Percentiles rank a stretch among this genome's conserved stretches.
These are phyloP conservation scores for Boleophthalmus pectinirostris DNA, from an alignment of 2,113 vertebrate species.

Conservation along the genomic window DNA sequence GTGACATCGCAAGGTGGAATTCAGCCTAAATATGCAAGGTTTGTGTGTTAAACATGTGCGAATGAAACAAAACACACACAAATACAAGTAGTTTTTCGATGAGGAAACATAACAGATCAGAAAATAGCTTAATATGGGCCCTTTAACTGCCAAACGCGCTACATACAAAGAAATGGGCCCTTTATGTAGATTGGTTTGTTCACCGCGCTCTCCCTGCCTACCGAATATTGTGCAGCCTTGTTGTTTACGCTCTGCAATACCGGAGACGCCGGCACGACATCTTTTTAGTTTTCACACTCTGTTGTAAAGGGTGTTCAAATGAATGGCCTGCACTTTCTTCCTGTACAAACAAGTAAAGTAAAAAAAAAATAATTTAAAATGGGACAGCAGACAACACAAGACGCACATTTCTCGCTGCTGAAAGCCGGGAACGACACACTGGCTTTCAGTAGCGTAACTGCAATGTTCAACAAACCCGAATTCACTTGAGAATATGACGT, in stretches of 20 bases:
- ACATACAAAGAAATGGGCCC: slow-evolving; percentile 44
- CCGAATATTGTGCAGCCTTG: slow-evolving; percentile 36
- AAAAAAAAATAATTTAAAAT: neutral
- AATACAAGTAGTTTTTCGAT: too few relatives aligned
- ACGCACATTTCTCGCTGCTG: slow-evolving; percentile 16
- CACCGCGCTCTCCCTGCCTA: slow-evolving; percentile 37
- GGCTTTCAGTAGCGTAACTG: slow-evolving; percentile 11
- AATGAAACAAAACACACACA: too few relatives aligned
- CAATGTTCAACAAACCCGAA: slow-evolving; percentile 31
- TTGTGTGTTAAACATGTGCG: too few relatives aligned
- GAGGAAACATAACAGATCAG: too few relatives aligned
- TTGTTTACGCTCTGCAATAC: slow-evolving; percentile 21
- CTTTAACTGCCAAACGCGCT: neutral
- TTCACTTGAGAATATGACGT: slow-evolving; percentile 2
- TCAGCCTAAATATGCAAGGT: too few relatives aligned
- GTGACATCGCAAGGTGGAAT: too few relatives aligned
- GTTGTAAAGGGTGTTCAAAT: slow-evolving; percentile 1
- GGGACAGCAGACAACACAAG: slow-evolving; percentile 9
- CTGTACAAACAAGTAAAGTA: slow-evolving; percentile 1
- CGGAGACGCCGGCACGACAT: slow-evolving; percentile 22
- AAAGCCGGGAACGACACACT: slow-evolving; percentile 16
- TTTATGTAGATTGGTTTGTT: slow-evolving; percentile 39
- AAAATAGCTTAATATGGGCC: too few relatives aligned
- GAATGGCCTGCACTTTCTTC: slow-evolving; percentile 3
- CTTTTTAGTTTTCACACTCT: slow-evolving; percentile 8